A percentile compares a stretch with the other conserved stretches of the same genome.
Evolutionary conservation across 2,797 vertebrate genomes (phyloP).

Genomic region (Coendou prehensilis): DNA sequence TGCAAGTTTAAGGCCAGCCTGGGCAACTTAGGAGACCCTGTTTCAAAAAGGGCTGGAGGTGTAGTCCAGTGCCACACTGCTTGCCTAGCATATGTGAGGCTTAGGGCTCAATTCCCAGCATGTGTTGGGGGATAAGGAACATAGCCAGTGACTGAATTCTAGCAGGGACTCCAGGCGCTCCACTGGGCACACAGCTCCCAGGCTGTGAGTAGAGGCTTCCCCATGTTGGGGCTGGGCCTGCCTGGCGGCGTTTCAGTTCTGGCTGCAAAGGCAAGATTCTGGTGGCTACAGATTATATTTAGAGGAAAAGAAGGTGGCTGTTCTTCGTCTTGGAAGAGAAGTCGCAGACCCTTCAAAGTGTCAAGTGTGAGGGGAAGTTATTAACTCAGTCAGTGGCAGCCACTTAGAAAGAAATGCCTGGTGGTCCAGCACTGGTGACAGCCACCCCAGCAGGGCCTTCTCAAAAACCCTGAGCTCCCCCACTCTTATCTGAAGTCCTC

Average conservation of each 20-base stretch:
- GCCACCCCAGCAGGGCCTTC: background rate
- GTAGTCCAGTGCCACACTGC: background rate
- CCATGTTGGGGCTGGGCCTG: background rate
- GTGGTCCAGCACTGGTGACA: background rate
- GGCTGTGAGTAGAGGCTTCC: background rate
- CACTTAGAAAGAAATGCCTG: background rate
- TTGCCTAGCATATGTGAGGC: background rate
- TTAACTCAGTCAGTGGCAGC: background rate
- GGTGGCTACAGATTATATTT: background rate
- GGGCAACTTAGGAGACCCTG: background rate
- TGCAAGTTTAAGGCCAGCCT: background rate
- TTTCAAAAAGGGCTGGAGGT: background rate
- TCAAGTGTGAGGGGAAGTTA: background rate
- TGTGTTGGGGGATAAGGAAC: background rate
- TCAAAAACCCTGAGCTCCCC: background rate
- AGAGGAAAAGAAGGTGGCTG: background rate
- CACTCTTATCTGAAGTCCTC: background rate
- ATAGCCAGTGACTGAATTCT: background rate
- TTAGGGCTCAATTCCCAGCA: background rate
- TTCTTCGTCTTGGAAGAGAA: slow-evolving; percentile 24
- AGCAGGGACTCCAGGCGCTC: background rate
- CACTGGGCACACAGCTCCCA: background rate
- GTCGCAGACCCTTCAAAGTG: background rate
- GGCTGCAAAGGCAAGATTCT: background rate
- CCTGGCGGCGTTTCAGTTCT: background rate